Conservation (phyloP, 2,888 invertebrate genomes). For the Hypomecis punctinalis region DNA sequence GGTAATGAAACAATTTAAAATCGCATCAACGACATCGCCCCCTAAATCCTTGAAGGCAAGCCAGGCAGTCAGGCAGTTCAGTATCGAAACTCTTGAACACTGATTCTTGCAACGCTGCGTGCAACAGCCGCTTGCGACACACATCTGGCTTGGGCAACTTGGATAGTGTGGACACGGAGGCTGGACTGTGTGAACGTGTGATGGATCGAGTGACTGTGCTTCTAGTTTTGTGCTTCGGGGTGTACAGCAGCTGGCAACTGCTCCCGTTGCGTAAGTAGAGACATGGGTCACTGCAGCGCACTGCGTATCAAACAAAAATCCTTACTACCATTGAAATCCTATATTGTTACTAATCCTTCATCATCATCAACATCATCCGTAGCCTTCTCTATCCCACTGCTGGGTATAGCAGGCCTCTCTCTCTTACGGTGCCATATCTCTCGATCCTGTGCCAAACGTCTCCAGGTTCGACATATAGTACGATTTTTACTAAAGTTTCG, state of each 20-base stretch:
- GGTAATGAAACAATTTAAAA: conserved; percentile 8
- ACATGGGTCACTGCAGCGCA: neutral
- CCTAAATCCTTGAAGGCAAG: conserved; percentile 69
- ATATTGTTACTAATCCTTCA: too few species aligned
- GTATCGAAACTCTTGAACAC: conserved; percentile 60
- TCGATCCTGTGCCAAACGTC: too few species aligned
- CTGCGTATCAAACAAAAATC: neutral
- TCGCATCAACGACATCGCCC: conserved; percentile 49
- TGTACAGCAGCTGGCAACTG: conserved; percentile 67
- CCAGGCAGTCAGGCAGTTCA: conserved; percentile 44
- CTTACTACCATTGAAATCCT: neutral
- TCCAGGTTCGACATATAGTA: too few species aligned
- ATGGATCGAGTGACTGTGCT: conserved; percentile 48
- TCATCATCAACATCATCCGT: too few species aligned
- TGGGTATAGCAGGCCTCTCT: too few species aligned
- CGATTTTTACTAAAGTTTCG: too few species aligned
- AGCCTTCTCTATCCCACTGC: too few species aligned
- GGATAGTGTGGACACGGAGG: conserved; percentile 22
- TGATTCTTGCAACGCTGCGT: conserved; percentile 24
- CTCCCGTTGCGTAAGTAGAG: conserved; percentile 73
- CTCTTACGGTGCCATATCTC: too few species aligned
- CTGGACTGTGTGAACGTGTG: conserved; percentile 39
- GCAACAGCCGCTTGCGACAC: conserved; percentile 33
- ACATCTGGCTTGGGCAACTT: conserved; percentile 24
- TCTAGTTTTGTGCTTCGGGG: conserved; percentile 62